Conservation (phyloP, 1,140 invertebrate genomes). For the Caenorhabditis remanei region DNA sequence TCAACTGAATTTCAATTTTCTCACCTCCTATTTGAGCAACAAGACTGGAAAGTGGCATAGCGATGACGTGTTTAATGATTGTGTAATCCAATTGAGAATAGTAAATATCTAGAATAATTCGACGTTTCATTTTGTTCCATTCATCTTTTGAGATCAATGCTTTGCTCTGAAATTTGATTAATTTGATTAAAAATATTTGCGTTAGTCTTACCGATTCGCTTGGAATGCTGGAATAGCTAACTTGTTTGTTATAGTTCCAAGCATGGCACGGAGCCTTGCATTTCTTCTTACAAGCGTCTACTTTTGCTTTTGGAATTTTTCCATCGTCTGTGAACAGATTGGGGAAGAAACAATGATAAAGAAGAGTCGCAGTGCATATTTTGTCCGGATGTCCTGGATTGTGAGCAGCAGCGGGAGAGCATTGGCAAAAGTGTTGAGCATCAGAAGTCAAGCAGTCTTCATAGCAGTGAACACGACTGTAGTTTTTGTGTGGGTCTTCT, state of each 20-base stretch:
- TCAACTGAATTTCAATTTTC: no score
- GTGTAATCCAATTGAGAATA: conserved; percentile 72
- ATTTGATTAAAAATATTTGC: not conserved
- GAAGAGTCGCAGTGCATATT: conserved; percentile 71
- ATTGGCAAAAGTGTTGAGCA: conserved; percentile 71
- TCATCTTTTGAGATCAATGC: not conserved
- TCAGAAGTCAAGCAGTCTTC: conserved; percentile 68
- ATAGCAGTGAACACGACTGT: conserved; percentile 72
- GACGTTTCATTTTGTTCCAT: not conserved
- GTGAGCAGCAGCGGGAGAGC: conserved; percentile 69
- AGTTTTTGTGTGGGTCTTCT: conserved; percentile 67
- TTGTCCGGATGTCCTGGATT: conserved; percentile 61
- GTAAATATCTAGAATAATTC: conserved; percentile 52
- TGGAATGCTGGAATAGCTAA: conserved; percentile 72
- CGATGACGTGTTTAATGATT: conserved; percentile 70
- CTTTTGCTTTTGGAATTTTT: conserved; percentile 57
- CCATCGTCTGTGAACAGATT: conserved; percentile 62
- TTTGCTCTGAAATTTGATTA: conserved; percentile 28
- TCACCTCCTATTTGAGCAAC: conserved; percentile 73
- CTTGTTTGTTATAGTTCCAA: conserved; percentile 70
- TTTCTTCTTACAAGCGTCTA: conserved; percentile 68
- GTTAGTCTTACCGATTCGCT: conserved; percentile 52
- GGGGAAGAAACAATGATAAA: conserved; percentile 69
- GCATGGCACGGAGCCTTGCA: conserved; percentile 71
- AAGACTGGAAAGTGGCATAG: conserved; percentile 71